These are phyloP conservation scores for Oscheius sp. DNA, from an alignment of 2,888 invertebrate genomes.

Conservation along the genomic window DNA sequence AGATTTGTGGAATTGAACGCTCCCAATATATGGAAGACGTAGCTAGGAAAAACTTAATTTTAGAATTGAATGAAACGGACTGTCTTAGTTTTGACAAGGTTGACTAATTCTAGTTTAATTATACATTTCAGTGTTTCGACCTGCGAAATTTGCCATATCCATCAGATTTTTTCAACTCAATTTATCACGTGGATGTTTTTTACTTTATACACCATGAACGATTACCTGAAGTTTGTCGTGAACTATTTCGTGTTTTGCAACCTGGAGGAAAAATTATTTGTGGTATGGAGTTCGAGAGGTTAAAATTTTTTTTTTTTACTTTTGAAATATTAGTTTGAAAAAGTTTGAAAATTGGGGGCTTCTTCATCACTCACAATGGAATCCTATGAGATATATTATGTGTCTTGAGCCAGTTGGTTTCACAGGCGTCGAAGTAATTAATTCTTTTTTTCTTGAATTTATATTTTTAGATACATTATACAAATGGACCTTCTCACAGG, in stretches of 20 bases:
- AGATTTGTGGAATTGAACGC: conserved; percentile 61
- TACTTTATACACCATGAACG: conserved; percentile 58
- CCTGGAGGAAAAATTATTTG: conserved; percentile 58
- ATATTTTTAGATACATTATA: conserved; percentile 37
- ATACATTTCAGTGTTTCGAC: conserved; percentile 36
- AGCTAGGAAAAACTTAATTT: conserved; percentile 46
- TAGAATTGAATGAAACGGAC: conserved; percentile 54
- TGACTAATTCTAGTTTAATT: not conserved
- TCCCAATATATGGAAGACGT: conserved; percentile 62
- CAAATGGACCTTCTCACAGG: conserved; percentile 30
- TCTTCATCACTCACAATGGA: conserved; percentile 51
- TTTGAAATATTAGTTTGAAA: conserved; percentile 37
- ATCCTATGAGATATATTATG: conserved; percentile 57
- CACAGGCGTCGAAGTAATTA: conserved; percentile 49
- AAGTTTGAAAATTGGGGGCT: conserved; percentile 49
- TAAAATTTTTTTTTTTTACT: not conserved
- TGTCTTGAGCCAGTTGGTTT: conserved; percentile 58
- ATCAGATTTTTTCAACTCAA: conserved; percentile 57
- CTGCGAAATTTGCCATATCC: conserved; percentile 64
- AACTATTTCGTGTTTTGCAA: conserved; percentile 56
- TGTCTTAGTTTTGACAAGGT: conserved; percentile 57
- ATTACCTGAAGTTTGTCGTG: conserved; percentile 54
- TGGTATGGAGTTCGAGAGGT: conserved; percentile 58
- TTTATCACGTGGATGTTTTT: conserved; percentile 66
- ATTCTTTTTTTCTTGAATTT: not conserved